A percentile compares a stretch with the other conserved stretches of the same genome.
Conservation (phyloP, 2,888 invertebrate genomes). For the Malthinus seriepunctatus region DNA sequence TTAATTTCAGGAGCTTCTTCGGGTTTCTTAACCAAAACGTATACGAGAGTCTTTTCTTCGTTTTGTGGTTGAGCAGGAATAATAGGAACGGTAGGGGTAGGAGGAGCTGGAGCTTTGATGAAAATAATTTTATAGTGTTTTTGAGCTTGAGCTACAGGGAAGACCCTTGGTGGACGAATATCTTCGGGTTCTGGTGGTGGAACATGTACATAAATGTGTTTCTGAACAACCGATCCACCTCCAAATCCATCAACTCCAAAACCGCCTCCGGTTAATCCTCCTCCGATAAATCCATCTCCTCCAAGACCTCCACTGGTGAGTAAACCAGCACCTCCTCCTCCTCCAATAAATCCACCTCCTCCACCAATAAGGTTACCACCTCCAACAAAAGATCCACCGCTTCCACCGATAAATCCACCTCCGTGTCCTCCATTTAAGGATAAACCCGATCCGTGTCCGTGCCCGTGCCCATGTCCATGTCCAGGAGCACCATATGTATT, state of each 20-base stretch:
- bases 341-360: slow-evolving; percentile 30
- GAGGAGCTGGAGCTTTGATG: slow-evolving; percentile 84
- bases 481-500: slow-evolving; percentile 44
- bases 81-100: slow-evolving; percentile 75
- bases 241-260: slow-evolving; percentile 40
- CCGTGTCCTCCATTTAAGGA: slow-evolving; percentile 25
- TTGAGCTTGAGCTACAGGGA: slow-evolving; percentile 72
- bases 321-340: slow-evolving; percentile 31
- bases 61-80: slow-evolving; percentile 79
- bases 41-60: slow-evolving; percentile 85
- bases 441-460: slow-evolving; percentile 30
- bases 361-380: too few relatives aligned
- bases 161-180: slow-evolving; percentile 63
- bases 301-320: slow-evolving; percentile 30
- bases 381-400: slow-evolving; percentile 17
- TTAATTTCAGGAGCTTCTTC: slow-evolving; percentile 55
- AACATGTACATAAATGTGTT: slow-evolving; percentile 86
- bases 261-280: slow-evolving; percentile 45
- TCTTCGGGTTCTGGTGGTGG: slow-evolving; percentile 84
- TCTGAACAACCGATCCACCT: slow-evolving; percentile 69
- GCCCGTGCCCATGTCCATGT: slow-evolving; percentile 31
- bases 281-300: slow-evolving; percentile 21
- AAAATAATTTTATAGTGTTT: slow-evolving; percentile 91
- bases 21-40: slow-evolving; percentile 80
- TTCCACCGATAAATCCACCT: slow-evolving; percentile 28